Evolutionary conservation across 1,140 invertebrate genomes (phyloP).

Genomic region (Grapholita molesta): DNA sequence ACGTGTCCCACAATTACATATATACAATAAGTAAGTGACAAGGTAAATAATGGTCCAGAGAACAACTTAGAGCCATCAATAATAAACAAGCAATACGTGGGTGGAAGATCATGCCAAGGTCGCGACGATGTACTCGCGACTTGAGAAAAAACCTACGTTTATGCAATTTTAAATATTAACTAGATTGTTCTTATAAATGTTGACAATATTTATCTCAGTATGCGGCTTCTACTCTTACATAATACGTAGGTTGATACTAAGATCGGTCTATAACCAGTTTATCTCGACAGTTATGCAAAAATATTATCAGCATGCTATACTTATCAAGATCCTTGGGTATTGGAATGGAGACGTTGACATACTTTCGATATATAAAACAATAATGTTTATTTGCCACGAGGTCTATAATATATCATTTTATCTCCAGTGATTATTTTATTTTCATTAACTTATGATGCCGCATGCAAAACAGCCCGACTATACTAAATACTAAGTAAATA

Average conservation of each 20-base stretch:
- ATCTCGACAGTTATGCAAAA: slow-evolving; percentile 2
- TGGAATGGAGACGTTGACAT: neutral
- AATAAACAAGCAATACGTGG: slow-evolving; percentile 46
- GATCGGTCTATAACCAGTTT: neutral
- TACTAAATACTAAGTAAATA: no score
- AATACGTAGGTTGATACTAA: neutral
- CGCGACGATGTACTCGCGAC: slow-evolving; percentile 40
- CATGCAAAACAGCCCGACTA: no score
- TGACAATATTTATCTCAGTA: neutral
- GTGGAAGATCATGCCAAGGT: slow-evolving; percentile 42
- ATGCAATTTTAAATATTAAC: slow-evolving; percentile 26
- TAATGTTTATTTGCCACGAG: neutral
- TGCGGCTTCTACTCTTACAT: neutral
- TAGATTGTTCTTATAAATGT: neutral
- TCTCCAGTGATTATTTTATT: neutral
- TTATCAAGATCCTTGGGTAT: neutral
- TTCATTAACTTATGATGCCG: no score
- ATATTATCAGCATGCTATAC: neutral
- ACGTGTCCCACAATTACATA: slow-evolving; percentile 62
- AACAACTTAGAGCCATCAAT: slow-evolving; percentile 43
- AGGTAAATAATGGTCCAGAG: slow-evolving; percentile 64
- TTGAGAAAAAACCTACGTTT: slow-evolving; percentile 28
- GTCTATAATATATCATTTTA: neutral
- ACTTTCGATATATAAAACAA: neutral
- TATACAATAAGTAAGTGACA: slow-evolving; percentile 54